Conservation (phyloP, 2,113 vertebrate genomes). For the Notothenia coriiceps region DNA sequence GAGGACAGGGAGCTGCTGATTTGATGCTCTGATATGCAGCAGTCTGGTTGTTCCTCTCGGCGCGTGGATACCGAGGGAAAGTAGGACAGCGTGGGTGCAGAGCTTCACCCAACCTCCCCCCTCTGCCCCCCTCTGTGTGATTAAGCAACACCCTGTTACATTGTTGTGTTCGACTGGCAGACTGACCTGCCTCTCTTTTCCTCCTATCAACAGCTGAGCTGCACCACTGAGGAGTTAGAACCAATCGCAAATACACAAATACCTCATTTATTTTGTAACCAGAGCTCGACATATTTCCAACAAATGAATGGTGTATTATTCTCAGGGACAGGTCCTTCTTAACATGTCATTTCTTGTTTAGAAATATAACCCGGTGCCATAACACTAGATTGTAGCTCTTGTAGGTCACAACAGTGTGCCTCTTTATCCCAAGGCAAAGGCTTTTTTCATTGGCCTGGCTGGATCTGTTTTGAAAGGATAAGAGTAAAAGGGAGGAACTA, state of each 20-base stretch:
- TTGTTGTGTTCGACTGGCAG: conserved; percentile 52
- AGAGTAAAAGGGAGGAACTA: neutral
- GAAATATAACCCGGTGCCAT: neutral
- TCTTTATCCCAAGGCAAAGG: neutral
- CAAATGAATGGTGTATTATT: neutral
- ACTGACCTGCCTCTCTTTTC: conserved; percentile 38
- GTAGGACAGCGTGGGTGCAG: conserved; percentile 75
- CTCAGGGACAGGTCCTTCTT: neutral
- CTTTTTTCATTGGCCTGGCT: conserved; percentile 4
- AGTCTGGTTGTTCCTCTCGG: conserved; percentile 43
- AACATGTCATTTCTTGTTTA: neutral
- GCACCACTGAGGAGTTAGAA: conserved; percentile 22
- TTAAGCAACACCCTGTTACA: conserved; percentile 56
- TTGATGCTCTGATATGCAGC: conserved; percentile 34
- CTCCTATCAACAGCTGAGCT: conserved; percentile 47
- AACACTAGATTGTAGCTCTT: neutral
- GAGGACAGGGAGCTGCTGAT: conserved; percentile 22
- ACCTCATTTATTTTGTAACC: neutral
- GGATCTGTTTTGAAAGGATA: conserved; percentile 24
- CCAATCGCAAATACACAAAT: neutral
- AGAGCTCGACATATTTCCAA: neutral
- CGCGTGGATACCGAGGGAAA: conserved; percentile 50
- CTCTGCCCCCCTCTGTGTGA: conserved; percentile 51
- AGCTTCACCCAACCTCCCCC: conserved; percentile 64
- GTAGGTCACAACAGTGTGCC: conserved; percentile 7